phyloP scores from a whole-genome alignment of 2,888 invertebrate species.

The Calliphora vomitoria region DNA sequence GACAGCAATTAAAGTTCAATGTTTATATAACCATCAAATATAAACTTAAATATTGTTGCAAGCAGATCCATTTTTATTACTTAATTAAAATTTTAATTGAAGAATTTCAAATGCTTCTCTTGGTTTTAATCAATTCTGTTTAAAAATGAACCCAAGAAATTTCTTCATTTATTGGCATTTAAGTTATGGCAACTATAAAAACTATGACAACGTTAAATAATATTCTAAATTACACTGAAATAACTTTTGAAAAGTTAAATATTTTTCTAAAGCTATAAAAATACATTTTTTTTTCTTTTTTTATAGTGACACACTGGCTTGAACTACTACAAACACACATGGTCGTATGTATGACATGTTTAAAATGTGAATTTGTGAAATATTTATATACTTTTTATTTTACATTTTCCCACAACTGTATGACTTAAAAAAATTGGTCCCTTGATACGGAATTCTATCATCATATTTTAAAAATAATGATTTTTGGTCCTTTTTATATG shows the following conservation, averaged over 20 bases:
- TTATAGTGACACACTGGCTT: constrained; percentile 9
- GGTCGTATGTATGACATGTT: neutral
- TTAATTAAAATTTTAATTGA: too few species aligned
- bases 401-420: constrained; percentile 10
- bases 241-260: constrained; percentile 6
- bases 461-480: constrained; percentile 49
- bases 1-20: too few species aligned
- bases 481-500: constrained; percentile 21
- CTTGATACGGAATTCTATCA: constrained; percentile 27
- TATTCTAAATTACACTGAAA: neutral
- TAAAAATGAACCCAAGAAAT: neutral
- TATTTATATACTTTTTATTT: constrained; percentile 17
- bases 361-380: constrained; percentile 13
- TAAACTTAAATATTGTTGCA: too few species aligned
- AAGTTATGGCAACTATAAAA: constrained; percentile 11
- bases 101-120: neutral
- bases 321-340: neutral
- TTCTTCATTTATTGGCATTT: neutral
- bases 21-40: too few species aligned
- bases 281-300: neutral
- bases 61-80: too few species aligned
- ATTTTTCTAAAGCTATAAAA: constrained; percentile 3
- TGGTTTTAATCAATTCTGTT: neutral
- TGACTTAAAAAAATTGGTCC: constrained; percentile 40
- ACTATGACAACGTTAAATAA: neutral